A percentile compares a stretch with the other conserved stretches of the same genome.
Conservation (phyloP, 2,797 vertebrate genomes). For the Amazona finschi region DNA sequence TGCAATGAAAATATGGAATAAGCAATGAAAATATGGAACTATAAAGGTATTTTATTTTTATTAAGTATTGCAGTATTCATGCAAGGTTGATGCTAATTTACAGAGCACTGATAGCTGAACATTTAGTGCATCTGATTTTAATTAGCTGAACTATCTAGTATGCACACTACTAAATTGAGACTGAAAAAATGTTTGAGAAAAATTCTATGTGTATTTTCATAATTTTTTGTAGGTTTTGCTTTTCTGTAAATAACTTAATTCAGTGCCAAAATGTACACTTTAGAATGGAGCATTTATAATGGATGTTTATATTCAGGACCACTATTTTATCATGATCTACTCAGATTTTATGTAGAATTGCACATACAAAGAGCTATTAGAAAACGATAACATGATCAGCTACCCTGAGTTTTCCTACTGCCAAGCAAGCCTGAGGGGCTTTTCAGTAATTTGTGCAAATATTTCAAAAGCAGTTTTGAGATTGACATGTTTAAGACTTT, state of each 20-base stretch:
- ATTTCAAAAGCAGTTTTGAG: neutral
- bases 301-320: neutral
- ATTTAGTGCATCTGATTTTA: neutral
- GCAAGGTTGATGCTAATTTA: neutral
- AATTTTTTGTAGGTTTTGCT: neutral
- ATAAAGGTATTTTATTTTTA: neutral
- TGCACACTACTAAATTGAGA: neutral
- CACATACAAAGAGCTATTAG: neutral
- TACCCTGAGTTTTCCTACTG: neutral
- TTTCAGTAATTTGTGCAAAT: neutral
- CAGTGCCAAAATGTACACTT: neutral
- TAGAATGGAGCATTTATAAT: neutral
- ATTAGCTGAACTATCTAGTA: neutral
- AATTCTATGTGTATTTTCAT: neutral
- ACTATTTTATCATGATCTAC: neutral
- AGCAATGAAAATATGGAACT: neutral
- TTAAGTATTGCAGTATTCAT: neutral
- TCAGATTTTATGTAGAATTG: neutral
- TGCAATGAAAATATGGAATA: neutral
- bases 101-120: neutral
- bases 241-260: neutral
- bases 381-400: neutral
- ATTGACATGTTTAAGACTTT: neutral
- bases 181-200: neutral
- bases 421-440: neutral